Evolutionary conservation across 1,140 invertebrate species (phyloP).

Genomic region (Zaprionus capensis): DNA sequence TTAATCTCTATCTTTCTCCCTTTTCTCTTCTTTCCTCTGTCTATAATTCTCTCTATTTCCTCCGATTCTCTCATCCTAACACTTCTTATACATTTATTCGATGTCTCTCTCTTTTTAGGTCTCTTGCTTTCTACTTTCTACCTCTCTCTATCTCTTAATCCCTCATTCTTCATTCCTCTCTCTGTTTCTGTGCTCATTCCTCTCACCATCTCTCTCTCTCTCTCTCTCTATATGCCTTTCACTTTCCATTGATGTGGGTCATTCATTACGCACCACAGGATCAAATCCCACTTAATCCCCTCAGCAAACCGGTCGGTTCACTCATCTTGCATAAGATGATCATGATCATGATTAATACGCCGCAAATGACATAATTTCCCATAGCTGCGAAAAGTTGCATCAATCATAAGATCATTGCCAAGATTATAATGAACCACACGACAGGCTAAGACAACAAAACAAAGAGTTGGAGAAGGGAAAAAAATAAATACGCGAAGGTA

Average conservation of each 20-base stretch:
- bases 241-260: slow-evolving; percentile 31
- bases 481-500: slow-evolving; percentile 10
- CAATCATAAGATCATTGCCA: slow-evolving; percentile 33
- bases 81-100: too few species aligned
- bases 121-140: too few species aligned
- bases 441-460: slow-evolving; percentile 1
- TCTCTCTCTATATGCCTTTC: neutral
- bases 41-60: neutral
- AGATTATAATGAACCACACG: slow-evolving; percentile 23
- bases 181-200: too few species aligned
- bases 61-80: neutral
- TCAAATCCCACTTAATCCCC: slow-evolving; percentile 9
- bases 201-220: neutral
- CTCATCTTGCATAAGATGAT: slow-evolving; percentile 23
- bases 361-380: slow-evolving; percentile 35
- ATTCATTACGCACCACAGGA: slow-evolving; percentile 36
- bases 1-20: too few species aligned
- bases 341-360: slow-evolving; percentile 37
- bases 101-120: too few species aligned
- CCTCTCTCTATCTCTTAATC: too few species aligned
- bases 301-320: neutral
- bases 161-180: too few species aligned
- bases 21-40: too few species aligned
- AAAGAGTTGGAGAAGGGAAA: neutral
- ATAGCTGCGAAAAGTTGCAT: slow-evolving; percentile 14